Conservation (phyloP, 2,113 vertebrate genomes). For the Oryctolagus cuniculus region DNA sequence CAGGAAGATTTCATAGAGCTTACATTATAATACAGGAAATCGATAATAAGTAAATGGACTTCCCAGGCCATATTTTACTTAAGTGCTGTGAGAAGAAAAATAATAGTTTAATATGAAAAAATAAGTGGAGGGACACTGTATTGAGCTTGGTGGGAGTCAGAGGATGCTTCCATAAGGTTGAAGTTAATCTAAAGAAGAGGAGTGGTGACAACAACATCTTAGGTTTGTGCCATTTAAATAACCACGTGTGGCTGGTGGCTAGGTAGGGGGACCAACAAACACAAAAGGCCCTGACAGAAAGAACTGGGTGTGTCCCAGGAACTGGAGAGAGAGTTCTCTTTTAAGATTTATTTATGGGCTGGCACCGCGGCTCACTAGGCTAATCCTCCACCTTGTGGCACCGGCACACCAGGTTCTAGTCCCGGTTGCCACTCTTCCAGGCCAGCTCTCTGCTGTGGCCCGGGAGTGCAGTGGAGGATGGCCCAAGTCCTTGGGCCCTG, state of each 20-base stretch:
- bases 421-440: no score
- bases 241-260: neutral
- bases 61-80: neutral
- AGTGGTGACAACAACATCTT: neutral
- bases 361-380: no score
- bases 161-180: neutral
- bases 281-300: neutral
- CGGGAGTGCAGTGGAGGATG: no score
- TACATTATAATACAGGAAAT: neutral
- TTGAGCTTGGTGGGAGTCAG: neutral
- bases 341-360: no score
- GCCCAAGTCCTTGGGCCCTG: no score
- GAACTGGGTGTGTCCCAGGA: neutral
- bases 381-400: no score
- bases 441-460: no score
- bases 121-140: neutral
- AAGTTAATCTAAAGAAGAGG: neutral
- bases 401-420: no score
- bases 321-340: neutral
- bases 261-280: neutral
- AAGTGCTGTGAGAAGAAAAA: neutral
- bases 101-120: neutral
- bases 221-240: neutral
- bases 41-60: neutral
- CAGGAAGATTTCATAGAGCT: neutral